Evolutionary conservation across 2,888 invertebrate genomes (phyloP).

Genomic region (Terebella lapidaria): DNA sequence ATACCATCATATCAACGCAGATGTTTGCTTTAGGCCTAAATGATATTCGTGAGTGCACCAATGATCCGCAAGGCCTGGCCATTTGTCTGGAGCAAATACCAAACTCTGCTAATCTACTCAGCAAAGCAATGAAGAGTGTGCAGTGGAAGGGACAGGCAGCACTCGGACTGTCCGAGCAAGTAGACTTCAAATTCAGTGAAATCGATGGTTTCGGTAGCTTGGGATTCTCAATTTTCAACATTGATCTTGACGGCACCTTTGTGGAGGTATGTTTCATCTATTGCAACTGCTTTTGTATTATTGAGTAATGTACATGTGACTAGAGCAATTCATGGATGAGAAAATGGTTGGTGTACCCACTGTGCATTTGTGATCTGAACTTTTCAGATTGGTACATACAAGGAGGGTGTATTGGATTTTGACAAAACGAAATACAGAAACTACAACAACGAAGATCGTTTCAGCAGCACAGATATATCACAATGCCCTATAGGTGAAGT

Average conservation of each 20-base stretch:
- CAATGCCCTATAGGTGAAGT: neutral
- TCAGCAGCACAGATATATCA: neutral
- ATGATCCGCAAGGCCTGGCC: neutral
- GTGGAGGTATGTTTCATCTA: neutral
- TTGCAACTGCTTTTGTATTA: too few relatives aligned
- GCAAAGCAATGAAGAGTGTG: neutral
- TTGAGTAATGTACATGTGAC: too few relatives aligned
- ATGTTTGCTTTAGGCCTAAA: conserved; percentile 48
- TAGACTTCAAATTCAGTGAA: neutral
- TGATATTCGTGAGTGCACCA: conserved; percentile 31
- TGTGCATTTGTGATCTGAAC: too few relatives aligned
- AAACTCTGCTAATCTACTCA: neutral
- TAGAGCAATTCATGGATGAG: too few relatives aligned
- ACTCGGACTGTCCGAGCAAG: neutral
- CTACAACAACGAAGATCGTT: neutral
- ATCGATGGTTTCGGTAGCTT: neutral
- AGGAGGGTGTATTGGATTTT: neutral
- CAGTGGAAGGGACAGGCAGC: neutral
- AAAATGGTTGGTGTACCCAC: too few relatives aligned
- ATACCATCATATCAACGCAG: conserved; percentile 48
- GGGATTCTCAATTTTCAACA: neutral
- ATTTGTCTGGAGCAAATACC: neutral
- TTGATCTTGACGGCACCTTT: neutral
- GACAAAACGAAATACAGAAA: neutral
- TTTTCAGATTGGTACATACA: neutral